Base-by-base conservation (phyloP, 2,113 vertebrate genomes). In the Chloroceryle aenea region DNA sequence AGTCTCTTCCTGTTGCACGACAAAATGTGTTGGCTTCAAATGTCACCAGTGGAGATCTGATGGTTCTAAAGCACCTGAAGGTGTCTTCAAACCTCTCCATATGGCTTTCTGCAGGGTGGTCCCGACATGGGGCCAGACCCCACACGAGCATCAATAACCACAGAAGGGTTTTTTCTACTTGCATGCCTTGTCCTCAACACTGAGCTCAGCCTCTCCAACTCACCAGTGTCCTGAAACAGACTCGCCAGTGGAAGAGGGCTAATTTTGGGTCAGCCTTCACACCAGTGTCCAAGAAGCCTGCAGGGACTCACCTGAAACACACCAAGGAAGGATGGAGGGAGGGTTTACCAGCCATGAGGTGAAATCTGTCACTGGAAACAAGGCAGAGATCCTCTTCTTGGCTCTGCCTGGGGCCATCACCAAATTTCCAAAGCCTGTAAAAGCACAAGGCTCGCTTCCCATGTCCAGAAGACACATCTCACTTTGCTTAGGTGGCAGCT, bases 281-380 rank as follows among this genome's bases (percentile, higher is more conserved):
- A 27, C 18, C 50, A 0, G 30, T 4, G 56, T 10, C 1, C 0
- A 19, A 61, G 77, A 17, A 81, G 7, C 0, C 0, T 1, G 0
- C 34, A 12, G 40, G 68, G 12, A 14, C 26, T 66, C 3, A 3
- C 38, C 9, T 18, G 77, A 48, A 26, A 10, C 0, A 3, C 1
- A 7, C 11, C 9, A 48, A 7, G 40, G 56, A 38, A 38, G 58
- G n/a, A 14, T 12, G 48, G 50, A 30, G 27, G 23, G 20, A 42
- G 21, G 14, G 6, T 14, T 62, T 27, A 4, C 26, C 7, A 45
- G 14, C n/a, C 61, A 6, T 0, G 0, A 6, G 16, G 30, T 14
- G 56, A 71, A 42, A 47, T 12, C 42, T 40, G 9, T 1, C 40
- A 0, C 59, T 58, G 66, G 32, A 47, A 87, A 56, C 53, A 59